A percentile compares a stretch with the other conserved stretches of the same genome.
Conservation (phyloP, 2,797 vertebrate species). For the Buceros bicornis region DNA sequence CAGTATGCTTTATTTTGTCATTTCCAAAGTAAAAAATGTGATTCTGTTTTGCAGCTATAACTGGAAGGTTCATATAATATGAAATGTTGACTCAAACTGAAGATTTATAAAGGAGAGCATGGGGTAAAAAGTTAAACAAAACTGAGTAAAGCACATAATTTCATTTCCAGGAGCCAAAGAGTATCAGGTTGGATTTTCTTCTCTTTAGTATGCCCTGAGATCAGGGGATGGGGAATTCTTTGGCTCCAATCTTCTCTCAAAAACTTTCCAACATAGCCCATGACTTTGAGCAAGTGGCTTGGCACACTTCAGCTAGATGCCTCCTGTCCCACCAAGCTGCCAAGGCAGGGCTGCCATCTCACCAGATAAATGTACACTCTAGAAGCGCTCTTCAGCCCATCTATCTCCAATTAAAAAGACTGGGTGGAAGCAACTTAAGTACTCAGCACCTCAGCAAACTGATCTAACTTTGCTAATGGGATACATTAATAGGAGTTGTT, state of each 20-base stretch:
- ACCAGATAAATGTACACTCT: background rate
- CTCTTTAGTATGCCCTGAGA: background rate
- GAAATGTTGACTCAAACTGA: background rate
- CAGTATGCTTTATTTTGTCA: background rate
- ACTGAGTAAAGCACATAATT: background rate
- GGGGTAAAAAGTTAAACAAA: background rate
- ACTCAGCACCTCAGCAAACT: background rate
- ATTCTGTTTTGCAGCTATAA: background rate
- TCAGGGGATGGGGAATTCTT: background rate
- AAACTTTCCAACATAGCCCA: background rate
- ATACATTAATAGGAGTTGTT: background rate
- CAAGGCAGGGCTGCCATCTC: background rate
- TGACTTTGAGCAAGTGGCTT: background rate
- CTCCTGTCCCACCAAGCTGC: slow-evolving; percentile 34
- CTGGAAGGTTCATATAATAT: background rate
- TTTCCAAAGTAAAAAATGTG: background rate
- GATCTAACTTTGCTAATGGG: background rate
- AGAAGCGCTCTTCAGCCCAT: background rate
- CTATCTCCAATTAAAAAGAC: background rate
- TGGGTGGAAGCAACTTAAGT: background rate
- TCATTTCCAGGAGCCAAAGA: background rate
- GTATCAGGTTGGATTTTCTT: background rate
- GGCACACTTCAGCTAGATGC: background rate
- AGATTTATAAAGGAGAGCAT: background rate
- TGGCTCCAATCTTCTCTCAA: background rate